Conservation (phyloP, 2,113 vertebrate genomes). For the Hydrochoerus hydrochaeris region DNA sequence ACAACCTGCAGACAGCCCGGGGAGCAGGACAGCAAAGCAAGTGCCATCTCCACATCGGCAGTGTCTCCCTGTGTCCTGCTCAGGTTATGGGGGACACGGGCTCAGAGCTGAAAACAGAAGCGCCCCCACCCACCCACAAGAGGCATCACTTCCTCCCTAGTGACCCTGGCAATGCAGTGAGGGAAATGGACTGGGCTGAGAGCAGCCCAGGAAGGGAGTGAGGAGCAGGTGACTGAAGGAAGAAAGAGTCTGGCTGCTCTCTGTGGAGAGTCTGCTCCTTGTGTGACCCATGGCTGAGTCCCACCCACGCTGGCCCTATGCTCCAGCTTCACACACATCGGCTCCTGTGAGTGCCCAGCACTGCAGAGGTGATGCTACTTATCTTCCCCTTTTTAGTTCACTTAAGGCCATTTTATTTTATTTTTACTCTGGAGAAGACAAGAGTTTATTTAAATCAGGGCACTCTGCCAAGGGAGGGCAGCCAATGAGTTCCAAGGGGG, state of each 20-base stretch:
- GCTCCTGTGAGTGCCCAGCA: background rate
- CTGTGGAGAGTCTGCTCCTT: background rate
- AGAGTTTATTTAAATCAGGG: background rate
- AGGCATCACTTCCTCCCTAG: background rate
- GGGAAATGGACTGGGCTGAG: no score
- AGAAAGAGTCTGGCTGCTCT: background rate
- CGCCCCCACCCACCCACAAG: no score
- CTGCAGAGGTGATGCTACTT: background rate
- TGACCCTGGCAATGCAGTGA: background rate
- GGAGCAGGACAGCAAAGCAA: slow-evolving; percentile 5
- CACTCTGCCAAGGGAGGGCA: background rate
- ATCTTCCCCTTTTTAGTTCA: background rate
- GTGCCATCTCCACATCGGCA: background rate
- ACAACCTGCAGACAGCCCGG: background rate
- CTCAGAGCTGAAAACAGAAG: background rate
- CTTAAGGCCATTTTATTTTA: background rate
- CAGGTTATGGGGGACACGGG: no score
- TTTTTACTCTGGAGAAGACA: background rate
- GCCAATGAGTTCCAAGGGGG: background rate
- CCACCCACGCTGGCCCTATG: background rate
- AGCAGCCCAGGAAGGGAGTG: background rate
- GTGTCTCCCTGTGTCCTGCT: background rate
- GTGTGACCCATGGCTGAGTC: background rate
- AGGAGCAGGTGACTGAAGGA: background rate
- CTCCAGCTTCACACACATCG: background rate